These are phyloP conservation scores for Pocota personata DNA, from an alignment of 2,888 invertebrate genomes.

Conservation along the genomic window DNA sequence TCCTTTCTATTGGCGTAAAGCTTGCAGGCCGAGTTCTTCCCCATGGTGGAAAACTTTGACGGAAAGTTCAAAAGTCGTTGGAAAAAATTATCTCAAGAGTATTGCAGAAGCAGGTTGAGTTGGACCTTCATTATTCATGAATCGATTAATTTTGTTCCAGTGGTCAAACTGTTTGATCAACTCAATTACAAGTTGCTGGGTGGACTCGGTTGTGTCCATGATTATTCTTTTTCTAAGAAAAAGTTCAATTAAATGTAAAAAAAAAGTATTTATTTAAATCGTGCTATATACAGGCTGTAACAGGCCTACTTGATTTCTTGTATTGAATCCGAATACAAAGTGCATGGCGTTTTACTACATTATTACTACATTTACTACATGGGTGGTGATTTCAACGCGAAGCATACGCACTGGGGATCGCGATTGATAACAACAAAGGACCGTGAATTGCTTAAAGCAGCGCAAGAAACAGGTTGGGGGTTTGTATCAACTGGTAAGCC, in stretches of 20 bases:
- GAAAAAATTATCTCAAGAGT: background rate
- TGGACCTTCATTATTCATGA: background rate
- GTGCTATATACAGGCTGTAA: too few species aligned
- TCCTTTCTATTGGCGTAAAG: background rate
- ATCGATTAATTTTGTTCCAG: slow-evolving; percentile 25
- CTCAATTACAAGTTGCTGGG: slow-evolving; percentile 4
- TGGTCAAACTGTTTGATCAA: background rate
- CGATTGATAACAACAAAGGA: background rate
- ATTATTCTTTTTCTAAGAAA: too few species aligned
- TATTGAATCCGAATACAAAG: too few species aligned
- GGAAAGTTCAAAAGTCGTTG: slow-evolving; percentile 23
- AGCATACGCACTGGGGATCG: background rate
- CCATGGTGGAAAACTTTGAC: background rate
- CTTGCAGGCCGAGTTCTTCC: background rate
- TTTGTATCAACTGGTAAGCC: background rate
- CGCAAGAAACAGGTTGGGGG: background rate
- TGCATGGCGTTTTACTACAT: too few species aligned
- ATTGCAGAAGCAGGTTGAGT: background rate
- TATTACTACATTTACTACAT: too few species aligned
- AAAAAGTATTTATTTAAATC: too few species aligned
- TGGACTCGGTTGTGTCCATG: background rate
- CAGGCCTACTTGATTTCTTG: too few species aligned
- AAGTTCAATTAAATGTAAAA: too few species aligned
- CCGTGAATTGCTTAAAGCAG: background rate
- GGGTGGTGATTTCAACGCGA: background rate